A percentile compares a stretch with the other conserved stretches of the same genome.
Conservation (phyloP, 2,797 vertebrate genomes). For the Tamandua tetradactyla region DNA sequence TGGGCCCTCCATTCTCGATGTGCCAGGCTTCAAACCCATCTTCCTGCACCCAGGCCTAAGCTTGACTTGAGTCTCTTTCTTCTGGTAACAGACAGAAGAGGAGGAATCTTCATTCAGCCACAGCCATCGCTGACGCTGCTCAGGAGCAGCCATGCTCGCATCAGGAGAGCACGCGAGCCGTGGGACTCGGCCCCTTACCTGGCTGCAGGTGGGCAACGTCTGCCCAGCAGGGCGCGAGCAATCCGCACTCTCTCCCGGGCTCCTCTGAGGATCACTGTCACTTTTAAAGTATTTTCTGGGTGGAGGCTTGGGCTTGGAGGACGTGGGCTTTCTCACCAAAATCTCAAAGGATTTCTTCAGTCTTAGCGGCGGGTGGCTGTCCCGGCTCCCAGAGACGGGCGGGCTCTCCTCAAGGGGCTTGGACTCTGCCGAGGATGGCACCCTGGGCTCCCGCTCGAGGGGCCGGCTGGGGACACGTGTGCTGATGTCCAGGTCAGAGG, state of each 20-base stretch:
- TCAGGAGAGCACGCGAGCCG: background rate
- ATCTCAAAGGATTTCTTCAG: conserved; percentile 86
- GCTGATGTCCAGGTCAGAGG: conserved; percentile 77
- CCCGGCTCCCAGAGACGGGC: conserved; percentile 75
- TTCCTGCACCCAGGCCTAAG: accelerated
- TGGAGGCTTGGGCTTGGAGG: conserved; percentile 87
- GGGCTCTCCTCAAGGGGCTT: conserved; percentile 81
- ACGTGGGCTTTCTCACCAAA: conserved; percentile 85
- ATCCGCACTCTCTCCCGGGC: conserved; percentile 54
- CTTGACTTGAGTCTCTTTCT: background rate
- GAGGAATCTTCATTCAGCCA: background rate
- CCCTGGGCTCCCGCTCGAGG: conserved; percentile 58
- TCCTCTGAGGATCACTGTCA: conserved; percentile 83
- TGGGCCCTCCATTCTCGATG: background rate
- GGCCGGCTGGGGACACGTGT: conserved; percentile 85
- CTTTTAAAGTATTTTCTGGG: conserved; percentile 89
- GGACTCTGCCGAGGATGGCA: conserved; percentile 70
- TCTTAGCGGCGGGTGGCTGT: conserved; percentile 82
- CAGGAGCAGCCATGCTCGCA: accelerated
- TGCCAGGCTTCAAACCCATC: no score
- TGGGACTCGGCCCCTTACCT: conserved; percentile 75
- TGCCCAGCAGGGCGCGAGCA: background rate
- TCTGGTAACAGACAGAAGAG: background rate
- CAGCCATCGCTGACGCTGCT: accelerated
- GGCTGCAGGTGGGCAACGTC: conserved; percentile 44